These are phyloP conservation scores for Lepidurus couesii DNA, from an alignment of 1,140 invertebrate genomes.

Conservation along the genomic window DNA sequence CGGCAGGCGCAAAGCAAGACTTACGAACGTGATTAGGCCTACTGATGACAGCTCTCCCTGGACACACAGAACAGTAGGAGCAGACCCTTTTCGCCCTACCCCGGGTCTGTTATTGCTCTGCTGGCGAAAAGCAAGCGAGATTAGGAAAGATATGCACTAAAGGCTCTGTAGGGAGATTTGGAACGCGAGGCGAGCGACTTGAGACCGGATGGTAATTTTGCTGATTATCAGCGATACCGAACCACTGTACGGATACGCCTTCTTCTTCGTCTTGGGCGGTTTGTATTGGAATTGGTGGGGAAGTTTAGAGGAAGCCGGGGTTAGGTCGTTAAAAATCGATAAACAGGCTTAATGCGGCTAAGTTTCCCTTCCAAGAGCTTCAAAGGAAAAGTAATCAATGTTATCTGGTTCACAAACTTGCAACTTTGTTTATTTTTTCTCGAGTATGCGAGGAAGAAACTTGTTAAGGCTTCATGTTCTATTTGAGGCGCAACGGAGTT, in stretches of 20 bases:
- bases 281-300: background rate
- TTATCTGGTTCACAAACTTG: constrained; percentile 12
- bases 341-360: background rate
- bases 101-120: background rate
- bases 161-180: background rate
- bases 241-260: background rate
- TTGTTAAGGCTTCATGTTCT: background rate
- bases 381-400: constrained; percentile 21
- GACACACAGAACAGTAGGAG: background rate
- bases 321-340: constrained; percentile 19
- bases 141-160: background rate
- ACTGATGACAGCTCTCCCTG: background rate
- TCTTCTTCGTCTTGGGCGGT: background rate
- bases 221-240: background rate
- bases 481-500: background rate
- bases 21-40: constrained; percentile 11
- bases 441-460: background rate
- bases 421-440: constrained; percentile 17
- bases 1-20: background rate
- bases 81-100: background rate
- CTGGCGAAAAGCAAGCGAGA: background rate
- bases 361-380: background rate
- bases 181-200: background rate
- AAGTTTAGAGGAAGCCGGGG: background rate
- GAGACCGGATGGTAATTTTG: background rate